A percentile compares a stretch with the other conserved stretches of the same genome.
Conservation (phyloP, 2,113 vertebrate species). For the Sorex araneus region DNA sequence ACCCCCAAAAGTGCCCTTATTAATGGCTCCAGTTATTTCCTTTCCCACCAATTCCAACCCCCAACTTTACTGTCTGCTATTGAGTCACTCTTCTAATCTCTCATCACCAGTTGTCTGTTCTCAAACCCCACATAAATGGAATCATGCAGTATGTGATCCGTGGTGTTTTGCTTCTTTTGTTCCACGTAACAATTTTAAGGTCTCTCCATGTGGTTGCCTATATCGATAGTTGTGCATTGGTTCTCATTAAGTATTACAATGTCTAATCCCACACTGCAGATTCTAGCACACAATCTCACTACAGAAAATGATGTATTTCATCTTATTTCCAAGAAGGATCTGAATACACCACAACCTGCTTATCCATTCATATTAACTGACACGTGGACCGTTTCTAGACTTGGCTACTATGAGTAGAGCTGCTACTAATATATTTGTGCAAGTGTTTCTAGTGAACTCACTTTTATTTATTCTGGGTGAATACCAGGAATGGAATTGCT, state of each 20-base stretch:
- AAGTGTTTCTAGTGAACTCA: not conserved
- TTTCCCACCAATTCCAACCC: not conserved
- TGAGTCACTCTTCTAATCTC: not conserved
- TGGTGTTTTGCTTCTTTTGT: not conserved
- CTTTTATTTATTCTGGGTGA: conserved; percentile 44
- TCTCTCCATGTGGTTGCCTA: not conserved
- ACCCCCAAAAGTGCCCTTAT: not conserved
- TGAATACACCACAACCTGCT: not conserved
- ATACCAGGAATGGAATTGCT: not conserved
- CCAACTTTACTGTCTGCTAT: not conserved
- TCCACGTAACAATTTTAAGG: not conserved
- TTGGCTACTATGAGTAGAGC: conserved; percentile 1
- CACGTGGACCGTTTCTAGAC: conserved; percentile 34
- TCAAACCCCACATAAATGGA: not conserved
- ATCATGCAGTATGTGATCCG: not conserved
- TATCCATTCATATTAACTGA: conserved; percentile 34
- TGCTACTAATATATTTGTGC: conserved; percentile 50
- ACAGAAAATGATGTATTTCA: not conserved
- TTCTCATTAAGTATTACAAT: not conserved
- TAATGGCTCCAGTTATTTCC: not conserved
- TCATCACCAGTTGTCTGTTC: not conserved
- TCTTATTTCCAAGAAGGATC: not conserved
- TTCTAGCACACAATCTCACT: not conserved
- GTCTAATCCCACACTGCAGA: not conserved
- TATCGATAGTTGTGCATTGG: not conserved